Evolutionary conservation across 37 sponge, comb jelly and placozoan species (phyloP).

Genomic region (Axinella damicornis): DNA sequence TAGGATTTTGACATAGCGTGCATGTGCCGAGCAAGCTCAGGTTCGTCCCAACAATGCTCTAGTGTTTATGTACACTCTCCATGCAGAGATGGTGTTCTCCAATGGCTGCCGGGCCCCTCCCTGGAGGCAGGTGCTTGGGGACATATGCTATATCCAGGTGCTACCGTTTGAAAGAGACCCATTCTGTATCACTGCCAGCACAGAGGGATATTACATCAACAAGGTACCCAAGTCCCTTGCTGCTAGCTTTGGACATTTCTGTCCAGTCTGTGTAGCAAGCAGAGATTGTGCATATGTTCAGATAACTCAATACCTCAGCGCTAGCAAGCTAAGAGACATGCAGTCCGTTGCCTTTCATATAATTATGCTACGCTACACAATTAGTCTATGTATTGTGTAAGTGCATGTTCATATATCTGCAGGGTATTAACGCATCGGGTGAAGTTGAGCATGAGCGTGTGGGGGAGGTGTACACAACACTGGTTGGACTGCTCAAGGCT

Average conservation of each 20-base stretch:
- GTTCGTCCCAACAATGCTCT: too few species aligned
- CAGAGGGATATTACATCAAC: slow-evolving; percentile 83
- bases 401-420: background rate
- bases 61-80: too few species aligned
- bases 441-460: slow-evolving; percentile 60
- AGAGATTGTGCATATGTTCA: too few species aligned
- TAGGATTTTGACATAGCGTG: too few species aligned
- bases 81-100: slow-evolving; percentile 63
- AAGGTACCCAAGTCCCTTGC: too few species aligned
- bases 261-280: too few species aligned
- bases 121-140: slow-evolving; percentile 88
- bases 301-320: too few species aligned
- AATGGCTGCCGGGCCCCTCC: slow-evolving; percentile 94
- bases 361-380: too few species aligned
- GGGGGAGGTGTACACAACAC: slow-evolving; percentile 66
- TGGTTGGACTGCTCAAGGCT: slow-evolving; percentile 77
- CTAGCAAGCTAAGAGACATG: too few species aligned
- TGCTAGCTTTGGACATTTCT: background rate
- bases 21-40: too few species aligned
- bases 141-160: slow-evolving; percentile 81
- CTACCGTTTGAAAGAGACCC: slow-evolving; percentile 54
- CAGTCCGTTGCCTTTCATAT: too few species aligned
- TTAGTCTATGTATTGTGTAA: too few species aligned
- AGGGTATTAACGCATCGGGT: slow-evolving; percentile 71
- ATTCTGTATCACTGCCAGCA: slow-evolving; percentile 78